A percentile compares a stretch with the other conserved stretches of the same genome.
Conservation (phyloP, 2,113 vertebrate genomes). For the Vulpes vulpes region DNA sequence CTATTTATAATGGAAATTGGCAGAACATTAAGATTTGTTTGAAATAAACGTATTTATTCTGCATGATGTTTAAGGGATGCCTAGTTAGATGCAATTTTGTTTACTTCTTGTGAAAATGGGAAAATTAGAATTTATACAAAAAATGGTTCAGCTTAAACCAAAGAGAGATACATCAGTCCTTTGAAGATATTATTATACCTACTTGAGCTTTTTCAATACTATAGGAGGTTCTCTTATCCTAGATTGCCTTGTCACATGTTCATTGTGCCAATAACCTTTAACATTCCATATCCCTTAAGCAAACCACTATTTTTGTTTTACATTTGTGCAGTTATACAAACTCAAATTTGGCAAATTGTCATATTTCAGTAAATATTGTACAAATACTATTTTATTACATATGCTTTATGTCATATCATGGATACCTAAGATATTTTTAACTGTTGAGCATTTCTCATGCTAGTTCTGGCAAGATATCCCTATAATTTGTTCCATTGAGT, state of each 20-base stretch:
- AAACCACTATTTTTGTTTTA: slow-evolving; percentile 39
- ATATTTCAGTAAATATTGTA: slow-evolving; percentile 42
- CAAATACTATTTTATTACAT: slow-evolving; percentile 39
- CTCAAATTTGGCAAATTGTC: slow-evolving; percentile 38
- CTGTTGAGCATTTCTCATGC: background rate
- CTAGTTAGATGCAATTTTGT: background rate
- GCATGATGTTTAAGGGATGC: background rate
- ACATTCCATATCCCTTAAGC: background rate
- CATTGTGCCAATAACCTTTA: slow-evolving; percentile 35
- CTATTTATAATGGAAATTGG: background rate
- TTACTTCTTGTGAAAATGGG: slow-evolving; percentile 31
- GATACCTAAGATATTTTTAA: slow-evolving; percentile 4
- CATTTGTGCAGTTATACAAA: background rate
- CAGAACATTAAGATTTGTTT: background rate
- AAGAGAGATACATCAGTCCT: background rate
- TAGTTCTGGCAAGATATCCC: background rate
- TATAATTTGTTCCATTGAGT: background rate
- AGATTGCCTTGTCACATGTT: background rate
- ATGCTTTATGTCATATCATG: background rate
- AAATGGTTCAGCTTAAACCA: slow-evolving; percentile 1
- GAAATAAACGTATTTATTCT: slow-evolving; percentile 47
- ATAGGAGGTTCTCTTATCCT: slow-evolving; percentile 13
- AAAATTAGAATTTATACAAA: slow-evolving; percentile 59
- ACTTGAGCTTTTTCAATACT: background rate
- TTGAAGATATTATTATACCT: background rate